Evolutionary conservation across 2,888 invertebrate genomes (phyloP).

Genomic region (Andrena dorsata): DNA sequence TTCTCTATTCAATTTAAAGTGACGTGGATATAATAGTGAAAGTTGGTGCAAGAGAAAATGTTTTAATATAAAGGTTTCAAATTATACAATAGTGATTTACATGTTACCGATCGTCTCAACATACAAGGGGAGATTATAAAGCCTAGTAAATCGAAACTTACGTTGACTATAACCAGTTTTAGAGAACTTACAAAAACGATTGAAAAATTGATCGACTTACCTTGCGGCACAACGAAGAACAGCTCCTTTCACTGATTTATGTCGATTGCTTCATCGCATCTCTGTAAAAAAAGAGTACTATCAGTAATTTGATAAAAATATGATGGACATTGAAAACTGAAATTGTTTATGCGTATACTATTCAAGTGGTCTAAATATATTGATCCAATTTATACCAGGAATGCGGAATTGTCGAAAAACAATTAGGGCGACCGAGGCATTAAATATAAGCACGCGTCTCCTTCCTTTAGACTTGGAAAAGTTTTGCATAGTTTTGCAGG

Average conservation of each 20-base stretch:
- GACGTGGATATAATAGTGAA: neutral
- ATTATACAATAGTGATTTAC: too few species aligned
- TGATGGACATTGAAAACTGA: neutral
- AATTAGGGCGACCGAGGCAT: too few species aligned
- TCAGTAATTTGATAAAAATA: neutral
- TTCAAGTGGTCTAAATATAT: too few species aligned
- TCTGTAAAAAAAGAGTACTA: neutral
- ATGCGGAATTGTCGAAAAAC: too few species aligned
- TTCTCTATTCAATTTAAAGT: neutral
- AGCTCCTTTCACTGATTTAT: neutral
- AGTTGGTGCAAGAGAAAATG: neutral
- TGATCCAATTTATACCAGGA: too few species aligned
- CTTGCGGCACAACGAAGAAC: neutral
- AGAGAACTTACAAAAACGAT: neutral
- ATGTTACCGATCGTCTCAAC: too few species aligned
- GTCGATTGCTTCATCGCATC: neutral
- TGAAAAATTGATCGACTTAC: conserved; percentile 4
- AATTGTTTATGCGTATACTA: neutral
- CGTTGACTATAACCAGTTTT: neutral
- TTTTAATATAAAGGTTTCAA: neutral
- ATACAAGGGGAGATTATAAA: neutral
- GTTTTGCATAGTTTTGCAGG: too few species aligned
- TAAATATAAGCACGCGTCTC: too few species aligned
- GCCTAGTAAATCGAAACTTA: neutral
- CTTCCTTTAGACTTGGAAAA: too few species aligned